phyloP scores from a whole-genome alignment of 2,113 vertebrate species.

The Cranoglanis bouderius region DNA sequence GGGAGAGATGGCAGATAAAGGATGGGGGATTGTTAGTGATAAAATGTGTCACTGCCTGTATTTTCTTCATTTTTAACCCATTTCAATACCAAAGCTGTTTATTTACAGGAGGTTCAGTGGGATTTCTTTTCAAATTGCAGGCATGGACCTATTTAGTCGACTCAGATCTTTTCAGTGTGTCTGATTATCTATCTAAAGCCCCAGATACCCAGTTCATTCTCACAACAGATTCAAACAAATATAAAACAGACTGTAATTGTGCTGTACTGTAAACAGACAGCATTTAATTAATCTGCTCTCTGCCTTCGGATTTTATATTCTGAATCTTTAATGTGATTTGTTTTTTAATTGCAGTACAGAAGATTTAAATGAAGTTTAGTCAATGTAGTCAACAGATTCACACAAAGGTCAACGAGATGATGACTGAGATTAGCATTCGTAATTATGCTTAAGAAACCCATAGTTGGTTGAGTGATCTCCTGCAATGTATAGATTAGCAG shows the following conservation, averaged over 20 bases:
- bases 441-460: neutral
- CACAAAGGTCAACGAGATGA: neutral
- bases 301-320: neutral
- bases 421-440: neutral
- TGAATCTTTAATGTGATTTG: neutral
- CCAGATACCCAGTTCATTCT: constrained; percentile 5
- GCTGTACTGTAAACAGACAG: neutral
- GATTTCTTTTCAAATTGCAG: constrained; percentile 21
- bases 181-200: constrained; percentile 29
- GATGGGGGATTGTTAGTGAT: constrained; percentile 33
- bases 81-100: constrained; percentile 29
- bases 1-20: constrained; percentile 21
- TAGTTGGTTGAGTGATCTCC: neutral
- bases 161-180: constrained; percentile 4
- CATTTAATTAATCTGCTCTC: neutral
- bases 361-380: constrained; percentile 11
- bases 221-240: constrained; percentile 22
- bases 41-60: constrained; percentile 21
- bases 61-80: constrained; percentile 21
- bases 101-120: constrained; percentile 5
- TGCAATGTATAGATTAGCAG: neutral
- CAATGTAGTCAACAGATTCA: neutral
- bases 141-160: constrained; percentile 10
- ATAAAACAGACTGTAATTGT: constrained; percentile 26
- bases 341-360: constrained; percentile 14